Evolutionary conservation across 2,888 invertebrate species (phyloP), one percentile per base, ranked within the genome.

Genomic region (Lysandra coridon): DNA sequence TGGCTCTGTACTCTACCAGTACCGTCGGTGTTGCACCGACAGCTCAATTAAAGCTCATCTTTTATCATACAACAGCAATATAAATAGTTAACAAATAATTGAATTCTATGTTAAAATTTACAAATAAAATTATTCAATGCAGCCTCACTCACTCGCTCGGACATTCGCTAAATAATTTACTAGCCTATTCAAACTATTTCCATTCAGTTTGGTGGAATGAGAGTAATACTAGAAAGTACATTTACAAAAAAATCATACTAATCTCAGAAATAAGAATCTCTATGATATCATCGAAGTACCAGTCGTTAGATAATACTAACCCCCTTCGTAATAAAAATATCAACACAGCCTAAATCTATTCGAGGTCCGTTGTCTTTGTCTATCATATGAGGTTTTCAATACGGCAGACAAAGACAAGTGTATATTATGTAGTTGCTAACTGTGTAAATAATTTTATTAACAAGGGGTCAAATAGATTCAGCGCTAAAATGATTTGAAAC

Each of bases 21-120:
- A 92, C 86, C 75, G 75, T 75, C 75, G 75, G 49, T 76, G 95
- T 83, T 95, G 81, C 93, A 94, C 91, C 89, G 92, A 90, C 89
- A 89, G 91, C 89, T 92, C 89, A 90, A 89, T 93, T 93, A 93
- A 93, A 94, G 92, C 92, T 94, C 91, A 87, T 87, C 88, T 90
- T 90, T 92, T 79, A 79, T 91, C 89, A 85, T 87, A 88, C 89
- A 93, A 94, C 93, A 92, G 87, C 88, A 86, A 90, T 93, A 94
- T 92, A 94, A 94, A 94, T 94, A 94, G 92, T 92, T 93, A 94
- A 94, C 94, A 94, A 94, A 94, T 87, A 88, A 88, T 89, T 76
- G 76, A 53, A 76, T 76, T 76, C 76, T 76, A 82, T 79, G 74
- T 79, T 79, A 80, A 64, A 78, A 81, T 89, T 86, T 91, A 91